A percentile compares a stretch with the other conserved stretches of the same genome.
Evolutionary conservation across 1,140 invertebrate species (phyloP).

Genomic region (Sycophaga agraensis): DNA sequence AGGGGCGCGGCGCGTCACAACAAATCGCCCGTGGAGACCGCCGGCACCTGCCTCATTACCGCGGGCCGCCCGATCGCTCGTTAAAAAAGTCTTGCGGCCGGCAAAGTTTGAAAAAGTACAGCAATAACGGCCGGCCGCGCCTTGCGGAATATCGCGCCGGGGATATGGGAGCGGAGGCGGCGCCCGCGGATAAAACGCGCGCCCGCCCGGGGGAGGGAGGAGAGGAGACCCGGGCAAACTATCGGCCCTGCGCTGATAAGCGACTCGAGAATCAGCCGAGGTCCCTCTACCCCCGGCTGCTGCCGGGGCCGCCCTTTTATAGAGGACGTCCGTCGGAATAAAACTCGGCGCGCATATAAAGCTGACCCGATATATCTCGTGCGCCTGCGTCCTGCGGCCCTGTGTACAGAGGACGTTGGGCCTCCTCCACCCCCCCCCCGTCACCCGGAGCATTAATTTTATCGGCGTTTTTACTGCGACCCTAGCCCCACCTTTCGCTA

Average conservation of each 20-base stretch:
- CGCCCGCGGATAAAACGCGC: background rate
- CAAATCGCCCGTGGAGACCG: too few species aligned
- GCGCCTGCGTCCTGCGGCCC: background rate
- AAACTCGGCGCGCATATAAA: constrained; percentile 23
- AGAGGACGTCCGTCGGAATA: constrained; percentile 12
- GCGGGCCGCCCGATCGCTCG: too few species aligned
- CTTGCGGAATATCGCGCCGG: background rate
- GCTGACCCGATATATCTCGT: constrained; percentile 8
- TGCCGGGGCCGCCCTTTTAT: background rate
- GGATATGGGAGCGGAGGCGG: too few species aligned
- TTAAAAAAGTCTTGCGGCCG: too few species aligned
- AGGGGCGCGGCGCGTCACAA: background rate
- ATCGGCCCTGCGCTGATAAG: constrained; percentile 5
- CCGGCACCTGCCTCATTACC: too few species aligned
- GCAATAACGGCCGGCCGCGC: background rate
- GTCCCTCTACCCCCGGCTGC: background rate
- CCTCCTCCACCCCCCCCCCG: background rate
- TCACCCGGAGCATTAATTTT: constrained; percentile 24
- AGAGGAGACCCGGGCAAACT: constrained; percentile 5
- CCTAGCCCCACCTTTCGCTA: too few species aligned
- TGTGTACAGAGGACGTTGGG: background rate
- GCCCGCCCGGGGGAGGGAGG: background rate
- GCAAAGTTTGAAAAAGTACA: constrained; percentile 21
- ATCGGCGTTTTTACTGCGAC: constrained; percentile 11
- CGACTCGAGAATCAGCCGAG: constrained; percentile 15